Percentiles rank a stretch among this genome's conserved stretches.
Conservation (phyloP, 2,113 vertebrate genomes). For the Potamarius usumacintae region DNA sequence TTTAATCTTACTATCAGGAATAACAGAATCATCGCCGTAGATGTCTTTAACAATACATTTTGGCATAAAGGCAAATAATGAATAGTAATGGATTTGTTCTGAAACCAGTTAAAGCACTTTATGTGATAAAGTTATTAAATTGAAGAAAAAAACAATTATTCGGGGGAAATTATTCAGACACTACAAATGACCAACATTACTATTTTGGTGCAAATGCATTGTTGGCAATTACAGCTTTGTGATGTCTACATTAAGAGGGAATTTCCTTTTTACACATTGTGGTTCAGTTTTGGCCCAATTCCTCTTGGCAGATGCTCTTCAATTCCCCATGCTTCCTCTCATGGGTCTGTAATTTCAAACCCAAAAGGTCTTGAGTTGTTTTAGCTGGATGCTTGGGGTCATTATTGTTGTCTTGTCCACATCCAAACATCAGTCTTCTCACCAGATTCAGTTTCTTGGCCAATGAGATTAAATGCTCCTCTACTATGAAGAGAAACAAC, state of each 20-base stretch:
- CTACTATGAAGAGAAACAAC: neutral
- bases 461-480: neutral
- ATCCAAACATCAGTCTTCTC: neutral
- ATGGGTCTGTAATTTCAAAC: neutral
- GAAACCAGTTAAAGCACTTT: neutral
- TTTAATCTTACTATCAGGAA: neutral
- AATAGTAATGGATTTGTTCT: neutral
- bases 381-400: neutral
- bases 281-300: neutral
- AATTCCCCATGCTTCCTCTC: neutral
- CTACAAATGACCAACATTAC: neutral
- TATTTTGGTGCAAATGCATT: neutral
- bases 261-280: neutral
- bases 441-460: neutral
- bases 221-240: neutral
- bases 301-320: neutral
- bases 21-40: neutral
- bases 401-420: neutral
- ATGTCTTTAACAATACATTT: neutral
- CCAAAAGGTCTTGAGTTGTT: neutral
- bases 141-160: too few relatives aligned
- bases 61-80: neutral
- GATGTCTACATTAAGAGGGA: neutral
- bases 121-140: neutral
- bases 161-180: neutral